phyloP scores from a whole-genome alignment of 1,140 invertebrate genomes.

The Paraescarpia echinospica region DNA sequence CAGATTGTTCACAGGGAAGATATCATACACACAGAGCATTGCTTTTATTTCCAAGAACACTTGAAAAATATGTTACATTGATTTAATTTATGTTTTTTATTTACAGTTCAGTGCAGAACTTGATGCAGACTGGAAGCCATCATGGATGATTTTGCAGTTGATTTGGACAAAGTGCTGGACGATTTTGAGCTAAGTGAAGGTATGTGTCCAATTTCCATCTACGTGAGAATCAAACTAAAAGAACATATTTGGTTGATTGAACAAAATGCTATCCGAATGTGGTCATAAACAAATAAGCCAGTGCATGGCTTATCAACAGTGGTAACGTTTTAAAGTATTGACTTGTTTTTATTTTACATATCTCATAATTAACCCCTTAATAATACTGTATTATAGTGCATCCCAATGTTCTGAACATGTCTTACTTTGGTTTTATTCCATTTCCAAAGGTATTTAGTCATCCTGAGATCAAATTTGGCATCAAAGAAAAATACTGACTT shows the following conservation, averaged over 20 bases:
- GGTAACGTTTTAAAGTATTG: not conserved
- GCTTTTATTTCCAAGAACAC: not conserved
- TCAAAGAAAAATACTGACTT: slow-evolving; percentile 14
- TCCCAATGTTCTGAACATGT: not conserved
- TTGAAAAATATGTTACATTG: not conserved
- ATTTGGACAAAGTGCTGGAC: slow-evolving; percentile 84
- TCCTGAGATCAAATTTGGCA: not conserved
- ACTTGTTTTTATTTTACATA: not conserved
- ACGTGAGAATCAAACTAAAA: not conserved
- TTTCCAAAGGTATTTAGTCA: not conserved
- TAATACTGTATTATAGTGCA: not conserved
- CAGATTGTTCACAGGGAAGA: not conserved
- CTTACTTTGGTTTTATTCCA: not conserved
- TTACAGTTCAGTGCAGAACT: not conserved
- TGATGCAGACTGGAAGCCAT: not conserved
- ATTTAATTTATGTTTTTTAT: not conserved
- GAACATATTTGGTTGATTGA: not conserved
- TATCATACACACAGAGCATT: not conserved
- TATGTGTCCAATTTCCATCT: slow-evolving; percentile 41
- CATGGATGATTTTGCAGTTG: slow-evolving; percentile 76
- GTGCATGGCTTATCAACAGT: not conserved
- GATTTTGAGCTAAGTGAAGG: slow-evolving; percentile 80
- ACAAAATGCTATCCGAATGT: not conserved
- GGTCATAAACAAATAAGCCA: not conserved
- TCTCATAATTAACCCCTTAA: too few species aligned